Conservation (phyloP, 2,113 vertebrate species). For the Misgurnus anguillicaudatus region DNA sequence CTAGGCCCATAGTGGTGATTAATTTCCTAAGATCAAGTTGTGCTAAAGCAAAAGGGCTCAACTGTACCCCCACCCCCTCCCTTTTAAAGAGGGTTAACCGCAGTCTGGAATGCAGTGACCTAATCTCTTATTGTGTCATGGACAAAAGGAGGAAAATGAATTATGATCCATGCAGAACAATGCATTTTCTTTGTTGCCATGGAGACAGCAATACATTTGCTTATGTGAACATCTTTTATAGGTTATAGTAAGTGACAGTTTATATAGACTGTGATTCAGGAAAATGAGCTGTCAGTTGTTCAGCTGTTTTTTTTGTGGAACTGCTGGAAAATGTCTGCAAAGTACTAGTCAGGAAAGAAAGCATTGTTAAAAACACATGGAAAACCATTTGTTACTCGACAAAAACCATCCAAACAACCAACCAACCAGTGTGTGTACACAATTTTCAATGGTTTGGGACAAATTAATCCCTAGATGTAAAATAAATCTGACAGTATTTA, state of each 20-base stretch:
- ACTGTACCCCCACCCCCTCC: conserved; percentile 28
- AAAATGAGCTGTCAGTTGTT: conserved; percentile 30
- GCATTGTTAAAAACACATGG: background rate
- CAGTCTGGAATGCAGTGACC: conserved; percentile 53
- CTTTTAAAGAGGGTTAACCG: conserved; percentile 36
- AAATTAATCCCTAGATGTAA: no score
- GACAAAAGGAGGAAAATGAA: conserved; percentile 56
- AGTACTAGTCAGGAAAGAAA: background rate
- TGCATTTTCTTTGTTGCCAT: conserved; percentile 42
- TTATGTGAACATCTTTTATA: conserved; percentile 39
- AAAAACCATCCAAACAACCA: background rate
- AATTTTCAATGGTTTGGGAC: no score
- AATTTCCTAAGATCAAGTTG: conserved; percentile 8
- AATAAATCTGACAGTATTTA: no score
- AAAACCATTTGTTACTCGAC: background rate
- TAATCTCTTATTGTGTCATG: conserved; percentile 56
- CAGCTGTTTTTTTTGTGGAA: background rate
- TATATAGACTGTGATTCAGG: conserved; percentile 37
- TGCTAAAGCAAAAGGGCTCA: conserved; percentile 18
- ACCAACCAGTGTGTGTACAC: background rate
- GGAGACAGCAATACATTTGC: conserved; percentile 42
- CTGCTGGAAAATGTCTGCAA: conserved; percentile 21
- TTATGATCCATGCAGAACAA: conserved; percentile 53
- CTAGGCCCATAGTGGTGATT: background rate
- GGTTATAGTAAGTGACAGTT: conserved; percentile 37